Evolutionary conservation across 2,113 vertebrate species (phyloP).

Genomic region (Neopipo cinnamomea): DNA sequence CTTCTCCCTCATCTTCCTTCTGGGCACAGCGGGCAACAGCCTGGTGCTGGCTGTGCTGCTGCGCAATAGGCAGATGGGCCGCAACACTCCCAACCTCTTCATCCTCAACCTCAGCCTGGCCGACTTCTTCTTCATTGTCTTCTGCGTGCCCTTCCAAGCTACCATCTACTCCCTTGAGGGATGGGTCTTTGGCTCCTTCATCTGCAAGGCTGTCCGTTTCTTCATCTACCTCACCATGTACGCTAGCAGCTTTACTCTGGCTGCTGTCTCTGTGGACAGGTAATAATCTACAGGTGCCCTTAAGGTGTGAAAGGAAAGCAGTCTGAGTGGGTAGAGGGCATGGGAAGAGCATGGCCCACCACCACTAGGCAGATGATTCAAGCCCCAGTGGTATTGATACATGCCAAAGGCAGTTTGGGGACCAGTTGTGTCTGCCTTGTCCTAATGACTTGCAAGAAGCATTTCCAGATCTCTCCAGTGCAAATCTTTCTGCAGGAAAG

Average conservation of each 20-base stretch:
- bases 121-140: slow-evolving; percentile 90
- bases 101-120: slow-evolving; percentile 89
- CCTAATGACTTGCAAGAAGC: background rate
- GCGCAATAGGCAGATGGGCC: slow-evolving; percentile 79
- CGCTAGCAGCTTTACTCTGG: slow-evolving; percentile 88
- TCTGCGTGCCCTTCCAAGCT: slow-evolving; percentile 90
- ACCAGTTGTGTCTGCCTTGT: background rate
- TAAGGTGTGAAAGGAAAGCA: background rate
- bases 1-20: slow-evolving; percentile 87
- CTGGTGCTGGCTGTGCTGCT: slow-evolving; percentile 85
- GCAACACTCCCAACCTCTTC: slow-evolving; percentile 88
- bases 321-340: background rate
- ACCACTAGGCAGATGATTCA: background rate
- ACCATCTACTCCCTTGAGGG: slow-evolving; percentile 88
- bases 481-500: background rate
- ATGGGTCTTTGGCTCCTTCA: slow-evolving; percentile 88
- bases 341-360: background rate
- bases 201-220: slow-evolving; percentile 89
- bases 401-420: background rate
- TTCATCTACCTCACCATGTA: slow-evolving; percentile 92
- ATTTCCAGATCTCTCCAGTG: background rate
- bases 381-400: background rate
- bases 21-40: slow-evolving; percentile 86
- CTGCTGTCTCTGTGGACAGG: slow-evolving; percentile 87
- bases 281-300: background rate